Conservation (phyloP, 1,140 invertebrate species). For the Diachasmimorpha longicaudata region DNA sequence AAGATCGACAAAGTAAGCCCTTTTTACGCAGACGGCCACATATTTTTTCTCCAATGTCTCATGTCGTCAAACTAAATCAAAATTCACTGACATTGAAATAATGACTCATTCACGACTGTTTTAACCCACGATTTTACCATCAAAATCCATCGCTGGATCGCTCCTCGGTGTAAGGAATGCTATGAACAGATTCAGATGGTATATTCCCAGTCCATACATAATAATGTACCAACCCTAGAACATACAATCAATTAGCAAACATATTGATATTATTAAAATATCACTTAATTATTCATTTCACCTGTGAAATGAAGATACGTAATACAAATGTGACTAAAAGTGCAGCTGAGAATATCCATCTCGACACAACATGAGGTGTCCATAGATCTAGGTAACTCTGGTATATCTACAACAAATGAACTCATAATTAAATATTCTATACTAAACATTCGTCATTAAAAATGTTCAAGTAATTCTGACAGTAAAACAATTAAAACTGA, state of each 20-base stretch:
- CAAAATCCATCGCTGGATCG: slow-evolving; percentile 93
- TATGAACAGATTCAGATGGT: slow-evolving; percentile 99
- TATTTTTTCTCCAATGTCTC: no score
- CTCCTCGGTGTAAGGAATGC: slow-evolving; percentile 99
- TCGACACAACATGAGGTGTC: slow-evolving; percentile 55
- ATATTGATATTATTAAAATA: neutral
- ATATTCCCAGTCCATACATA: slow-evolving; percentile 98
- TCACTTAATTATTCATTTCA: neutral
- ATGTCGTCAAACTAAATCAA: no score
- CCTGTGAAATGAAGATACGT: slow-evolving; percentile 46
- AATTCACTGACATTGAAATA: neutral
- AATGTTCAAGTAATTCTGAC: neutral
- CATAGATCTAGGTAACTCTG: slow-evolving; percentile 58
- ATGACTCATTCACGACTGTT: neutral
- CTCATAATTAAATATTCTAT: neutral
- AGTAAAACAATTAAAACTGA: no score
- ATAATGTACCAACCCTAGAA: slow-evolving; percentile 99
- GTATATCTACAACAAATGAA: slow-evolving; percentile 48
- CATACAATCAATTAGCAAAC: slow-evolving; percentile 30
- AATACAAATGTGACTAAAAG: slow-evolving; percentile 53
- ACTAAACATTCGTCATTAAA: neutral
- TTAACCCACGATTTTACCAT: slow-evolving; percentile 69
- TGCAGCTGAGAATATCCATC: slow-evolving; percentile 50
- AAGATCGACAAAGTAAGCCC: no score
- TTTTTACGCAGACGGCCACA: no score